These are phyloP conservation scores for Bombus ignitus DNA, from an alignment of 1,140 invertebrate species.

Conservation along the genomic window DNA sequence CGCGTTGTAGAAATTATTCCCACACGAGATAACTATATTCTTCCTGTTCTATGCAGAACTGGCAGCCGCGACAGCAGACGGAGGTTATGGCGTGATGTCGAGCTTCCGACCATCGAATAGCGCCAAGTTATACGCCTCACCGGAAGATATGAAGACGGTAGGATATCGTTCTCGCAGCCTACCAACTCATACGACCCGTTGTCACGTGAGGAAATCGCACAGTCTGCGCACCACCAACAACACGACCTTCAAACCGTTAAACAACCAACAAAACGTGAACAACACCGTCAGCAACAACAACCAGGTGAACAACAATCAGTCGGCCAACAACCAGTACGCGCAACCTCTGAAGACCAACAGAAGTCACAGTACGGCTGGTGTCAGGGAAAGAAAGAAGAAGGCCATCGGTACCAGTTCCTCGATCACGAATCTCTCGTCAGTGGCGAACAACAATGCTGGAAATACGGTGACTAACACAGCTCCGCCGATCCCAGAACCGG, in stretches of 20 bases:
- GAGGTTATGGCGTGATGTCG: constrained; percentile 86
- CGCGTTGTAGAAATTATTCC: too few species aligned
- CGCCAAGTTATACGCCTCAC: constrained; percentile 94
- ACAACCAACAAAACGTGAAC: constrained; percentile 51
- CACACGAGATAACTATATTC: not conserved
- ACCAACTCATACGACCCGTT: constrained; percentile 82
- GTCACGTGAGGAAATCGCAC: constrained; percentile 86
- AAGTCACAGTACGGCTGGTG: constrained; percentile 84
- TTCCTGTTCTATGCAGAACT: constrained; percentile 69
- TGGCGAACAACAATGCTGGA: constrained; percentile 53
- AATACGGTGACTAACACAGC: constrained; percentile 72
- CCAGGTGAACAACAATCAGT: constrained; percentile 65
- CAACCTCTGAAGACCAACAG: constrained; percentile 86
- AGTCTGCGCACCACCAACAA: constrained; percentile 84
- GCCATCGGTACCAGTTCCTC: constrained; percentile 76
- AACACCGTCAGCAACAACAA: constrained; percentile 54
- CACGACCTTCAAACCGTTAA: constrained; percentile 76
- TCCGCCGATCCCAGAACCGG: constrained; percentile 94
- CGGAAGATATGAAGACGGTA: constrained; percentile 91
- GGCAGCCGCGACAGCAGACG: constrained; percentile 77
- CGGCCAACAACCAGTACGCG: constrained; percentile 85
- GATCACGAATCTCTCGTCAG: constrained; percentile 74
- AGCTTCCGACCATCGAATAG: constrained; percentile 92
- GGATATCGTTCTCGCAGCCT: constrained; percentile 88
- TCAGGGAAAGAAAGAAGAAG: constrained; percentile 78